Conservation (phyloP, 2,113 vertebrate genomes). For the Monopterus albus region DNA sequence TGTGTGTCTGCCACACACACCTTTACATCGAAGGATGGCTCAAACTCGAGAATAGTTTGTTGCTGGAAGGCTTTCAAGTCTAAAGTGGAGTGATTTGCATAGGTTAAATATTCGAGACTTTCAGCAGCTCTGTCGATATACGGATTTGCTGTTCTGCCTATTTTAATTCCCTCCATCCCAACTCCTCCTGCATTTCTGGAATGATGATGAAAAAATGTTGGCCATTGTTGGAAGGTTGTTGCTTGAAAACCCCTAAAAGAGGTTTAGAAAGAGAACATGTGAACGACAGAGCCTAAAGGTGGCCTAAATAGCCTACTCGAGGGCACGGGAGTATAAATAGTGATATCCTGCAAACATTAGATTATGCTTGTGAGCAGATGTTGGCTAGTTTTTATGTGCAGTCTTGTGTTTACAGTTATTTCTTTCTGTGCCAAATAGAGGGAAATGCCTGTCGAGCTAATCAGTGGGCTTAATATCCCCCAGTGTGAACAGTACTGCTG, state of each 20-base stretch:
- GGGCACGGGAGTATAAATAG: neutral
- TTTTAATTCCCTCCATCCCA: conserved; percentile 65
- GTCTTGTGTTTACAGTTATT: neutral
- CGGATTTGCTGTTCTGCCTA: conserved; percentile 67
- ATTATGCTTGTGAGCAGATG: conserved; percentile 21
- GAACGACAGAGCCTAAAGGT: conserved; percentile 18
- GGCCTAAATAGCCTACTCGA: neutral
- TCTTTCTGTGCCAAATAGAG: conserved; percentile 11
- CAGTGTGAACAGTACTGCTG: neutral
- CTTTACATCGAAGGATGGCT: conserved; percentile 23
- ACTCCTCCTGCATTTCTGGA: conserved; percentile 61
- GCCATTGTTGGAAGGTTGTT: conserved; percentile 38
- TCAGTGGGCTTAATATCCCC: neutral
- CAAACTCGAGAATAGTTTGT: conserved; percentile 45
- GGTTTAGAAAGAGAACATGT: conserved; percentile 21
- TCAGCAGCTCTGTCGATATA: conserved; percentile 53
- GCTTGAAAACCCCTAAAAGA: conserved; percentile 35
- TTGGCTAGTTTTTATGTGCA: conserved; percentile 9
- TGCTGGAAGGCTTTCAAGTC: conserved; percentile 66
- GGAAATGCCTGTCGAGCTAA: conserved; percentile 9
- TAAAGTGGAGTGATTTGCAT: conserved; percentile 71
- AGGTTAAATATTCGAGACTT: conserved; percentile 67
- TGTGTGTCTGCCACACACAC: conserved; percentile 12
- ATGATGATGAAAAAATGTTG: conserved; percentile 43
- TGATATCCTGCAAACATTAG: conserved; percentile 25